phyloP scores from a whole-genome alignment of 2,797 vertebrate genomes.

The Esox masquinongy region DNA sequence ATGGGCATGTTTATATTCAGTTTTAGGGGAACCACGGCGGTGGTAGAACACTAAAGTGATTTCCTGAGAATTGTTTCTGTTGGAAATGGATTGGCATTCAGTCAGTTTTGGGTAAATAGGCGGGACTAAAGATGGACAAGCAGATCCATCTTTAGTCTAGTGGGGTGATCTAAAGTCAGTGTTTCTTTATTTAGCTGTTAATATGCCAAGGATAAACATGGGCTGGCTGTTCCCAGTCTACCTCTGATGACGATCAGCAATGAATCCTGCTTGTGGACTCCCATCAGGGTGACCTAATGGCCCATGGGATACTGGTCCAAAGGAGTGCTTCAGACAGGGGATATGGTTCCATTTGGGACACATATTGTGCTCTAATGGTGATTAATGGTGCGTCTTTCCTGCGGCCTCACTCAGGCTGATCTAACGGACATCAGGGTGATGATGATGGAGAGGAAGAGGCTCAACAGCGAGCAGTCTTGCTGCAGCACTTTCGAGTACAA shows the following conservation, averaged over 20 bases:
- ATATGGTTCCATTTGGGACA: background rate
- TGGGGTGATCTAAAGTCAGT: background rate
- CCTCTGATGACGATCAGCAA: background rate
- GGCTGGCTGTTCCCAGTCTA: background rate
- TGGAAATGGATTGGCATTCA: background rate
- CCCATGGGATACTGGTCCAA: background rate
- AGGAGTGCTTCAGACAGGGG: background rate
- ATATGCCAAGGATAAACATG: background rate
- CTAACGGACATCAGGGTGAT: conserved; percentile 77
- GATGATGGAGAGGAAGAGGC: conserved; percentile 79
- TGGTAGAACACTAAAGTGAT: background rate
- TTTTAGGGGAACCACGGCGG: background rate
- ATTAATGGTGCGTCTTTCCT: background rate
- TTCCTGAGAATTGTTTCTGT: background rate
- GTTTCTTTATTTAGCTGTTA: background rate
- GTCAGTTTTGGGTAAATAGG: background rate
- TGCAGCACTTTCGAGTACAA: conserved; percentile 84
- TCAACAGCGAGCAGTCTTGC: conserved; percentile 78
- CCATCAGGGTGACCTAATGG: background rate
- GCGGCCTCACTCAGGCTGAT: conserved; percentile 70
- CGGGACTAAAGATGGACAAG: background rate
- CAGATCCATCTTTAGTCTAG: background rate
- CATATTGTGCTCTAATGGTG: background rate
- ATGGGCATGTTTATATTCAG: background rate
- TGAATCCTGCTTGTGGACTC: background rate